Percentiles rank a stretch among this genome's conserved stretches.
These are phyloP conservation scores for Aurelia sp. DNA, from an alignment of 30 jellyfish, hydroid and myxozoan genomes.

Conservation along the genomic window DNA sequence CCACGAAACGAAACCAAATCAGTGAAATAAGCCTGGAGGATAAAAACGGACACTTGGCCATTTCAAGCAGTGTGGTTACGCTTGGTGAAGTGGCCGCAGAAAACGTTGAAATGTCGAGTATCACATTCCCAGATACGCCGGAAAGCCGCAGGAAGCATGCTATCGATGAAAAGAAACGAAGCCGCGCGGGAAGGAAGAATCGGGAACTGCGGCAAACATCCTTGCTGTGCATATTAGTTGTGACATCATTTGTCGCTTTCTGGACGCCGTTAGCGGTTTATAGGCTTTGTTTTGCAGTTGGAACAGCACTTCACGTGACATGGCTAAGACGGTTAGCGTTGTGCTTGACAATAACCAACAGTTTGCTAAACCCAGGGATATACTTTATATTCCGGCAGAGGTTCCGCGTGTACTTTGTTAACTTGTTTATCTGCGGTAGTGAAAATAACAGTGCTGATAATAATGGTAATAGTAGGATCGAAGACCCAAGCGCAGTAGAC, in stretches of 20 bases:
- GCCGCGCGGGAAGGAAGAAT: neutral
- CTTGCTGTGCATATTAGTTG: conserved; percentile 6
- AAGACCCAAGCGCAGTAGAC: no score
- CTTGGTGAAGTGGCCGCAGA: neutral
- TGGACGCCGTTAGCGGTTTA: conserved; percentile 41
- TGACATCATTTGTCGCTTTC: neutral
- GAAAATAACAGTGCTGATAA: no score
- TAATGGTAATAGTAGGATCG: no score
- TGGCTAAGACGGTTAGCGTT: conserved; percentile 14
- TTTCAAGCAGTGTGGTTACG: neutral
- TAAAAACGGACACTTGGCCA: neutral
- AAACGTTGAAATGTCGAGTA: neutral
- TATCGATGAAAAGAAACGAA: no score
- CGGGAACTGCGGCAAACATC: neutral
- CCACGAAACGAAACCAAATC: neutral
- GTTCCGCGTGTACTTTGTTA: conserved; percentile 6
- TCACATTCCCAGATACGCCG: neutral
- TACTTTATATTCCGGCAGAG: conserved; percentile 15
- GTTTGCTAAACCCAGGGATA: conserved; percentile 36
- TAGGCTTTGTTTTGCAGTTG: conserved; percentile 1
- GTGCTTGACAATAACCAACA: conserved; percentile 15
- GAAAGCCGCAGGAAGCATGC: neutral
- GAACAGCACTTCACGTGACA: neutral
- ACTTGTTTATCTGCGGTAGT: no score
- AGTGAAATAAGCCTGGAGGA: neutral